Evolutionary conservation across 2,797 vertebrate species (phyloP).

Genomic region (Parotocinclus haroldoi): DNA sequence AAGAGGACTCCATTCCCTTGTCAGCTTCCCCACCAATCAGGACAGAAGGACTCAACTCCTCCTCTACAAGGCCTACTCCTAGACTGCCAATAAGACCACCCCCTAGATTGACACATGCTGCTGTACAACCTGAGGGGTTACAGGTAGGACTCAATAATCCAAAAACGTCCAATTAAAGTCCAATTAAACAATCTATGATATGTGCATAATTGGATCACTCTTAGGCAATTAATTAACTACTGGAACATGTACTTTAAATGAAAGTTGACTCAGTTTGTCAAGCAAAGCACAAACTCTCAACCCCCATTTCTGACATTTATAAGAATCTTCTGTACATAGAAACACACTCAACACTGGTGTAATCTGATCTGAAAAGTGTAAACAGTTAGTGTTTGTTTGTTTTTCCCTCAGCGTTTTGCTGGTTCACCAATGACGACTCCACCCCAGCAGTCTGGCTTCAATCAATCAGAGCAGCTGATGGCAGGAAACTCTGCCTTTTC

Average conservation of each 20-base stretch:
- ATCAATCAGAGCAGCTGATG: constrained; percentile 12
- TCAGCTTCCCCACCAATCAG: constrained; percentile 18
- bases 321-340: too few relatives aligned
- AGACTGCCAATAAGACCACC: constrained; percentile 46
- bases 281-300: too few relatives aligned
- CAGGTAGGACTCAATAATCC: constrained; percentile 45
- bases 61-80: constrained; percentile 17
- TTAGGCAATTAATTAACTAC: too few relatives aligned
- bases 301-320: too few relatives aligned
- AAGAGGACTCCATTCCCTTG: constrained; percentile 8
- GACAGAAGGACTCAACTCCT: not conserved
- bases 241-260: too few relatives aligned
- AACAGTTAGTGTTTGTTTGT: not conserved
- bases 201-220: too few relatives aligned
- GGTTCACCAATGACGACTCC: constrained; percentile 9
- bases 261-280: too few relatives aligned
- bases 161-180: too few relatives aligned
- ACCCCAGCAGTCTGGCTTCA: not conserved
- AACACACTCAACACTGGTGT: too few relatives aligned
- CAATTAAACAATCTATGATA: too few relatives aligned
- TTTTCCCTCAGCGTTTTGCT: constrained; percentile 20
- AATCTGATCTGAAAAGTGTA: too few relatives aligned
- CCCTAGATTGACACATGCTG: constrained; percentile 17
- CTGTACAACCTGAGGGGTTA: constrained; percentile 9
- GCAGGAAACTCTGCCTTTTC: constrained; percentile 9